Conservation (phyloP, 2,888 invertebrate genomes). For the Monopis laevigella region DNA sequence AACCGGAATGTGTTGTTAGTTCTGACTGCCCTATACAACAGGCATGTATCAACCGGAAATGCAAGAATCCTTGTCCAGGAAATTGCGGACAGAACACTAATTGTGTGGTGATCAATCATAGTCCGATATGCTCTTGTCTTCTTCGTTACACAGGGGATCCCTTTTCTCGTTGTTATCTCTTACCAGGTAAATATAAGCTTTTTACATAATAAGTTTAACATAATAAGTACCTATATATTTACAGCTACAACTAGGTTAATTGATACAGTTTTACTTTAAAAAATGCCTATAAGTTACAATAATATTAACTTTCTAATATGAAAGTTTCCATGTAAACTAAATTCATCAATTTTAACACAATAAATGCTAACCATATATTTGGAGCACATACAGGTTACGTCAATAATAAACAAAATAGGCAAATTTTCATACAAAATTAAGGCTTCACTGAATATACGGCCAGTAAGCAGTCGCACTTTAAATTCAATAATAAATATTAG, state of each 20-base stretch:
- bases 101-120: conserved; percentile 78
- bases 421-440: no score
- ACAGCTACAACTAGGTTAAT: neutral
- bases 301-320: no score
- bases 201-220: no score
- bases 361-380: no score
- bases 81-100: conserved; percentile 73
- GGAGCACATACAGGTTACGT: no score
- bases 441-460: no score
- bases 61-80: conserved; percentile 74
- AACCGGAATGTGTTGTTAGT: conserved; percentile 73
- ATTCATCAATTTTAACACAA: no score
- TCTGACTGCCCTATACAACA: conserved; percentile 72
- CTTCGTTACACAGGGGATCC: conserved; percentile 72
- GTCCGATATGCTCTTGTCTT: conserved; percentile 76
- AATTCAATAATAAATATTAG: no score
- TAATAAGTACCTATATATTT: neutral
- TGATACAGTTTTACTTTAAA: conserved; percentile 59
- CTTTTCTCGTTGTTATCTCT: conserved; percentile 69
- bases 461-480: no score
- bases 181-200: conserved; percentile 61
- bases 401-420: no score
- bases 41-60: conserved; percentile 75
- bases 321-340: no score
- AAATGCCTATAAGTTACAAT: conserved; percentile 42